Percentiles rank a stretch among this genome's conserved stretches.
Conservation (phyloP, 2,888 invertebrate genomes). For the Cosmorhoe ocellata region DNA sequence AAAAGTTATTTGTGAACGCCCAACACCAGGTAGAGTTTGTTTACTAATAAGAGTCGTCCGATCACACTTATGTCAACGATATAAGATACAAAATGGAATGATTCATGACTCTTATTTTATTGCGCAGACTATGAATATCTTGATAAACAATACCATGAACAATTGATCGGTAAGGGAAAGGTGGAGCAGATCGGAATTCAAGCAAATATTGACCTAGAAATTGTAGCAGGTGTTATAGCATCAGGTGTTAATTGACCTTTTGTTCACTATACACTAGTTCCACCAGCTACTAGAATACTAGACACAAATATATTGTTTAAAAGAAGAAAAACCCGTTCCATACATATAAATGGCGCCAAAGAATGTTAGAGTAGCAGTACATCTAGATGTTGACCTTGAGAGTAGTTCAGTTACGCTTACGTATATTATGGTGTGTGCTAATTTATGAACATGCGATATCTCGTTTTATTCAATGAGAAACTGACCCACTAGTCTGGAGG, state of each 20-base stretch:
- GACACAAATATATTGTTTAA: conserved; percentile 2
- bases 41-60: no score
- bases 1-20: no score
- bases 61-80: no score
- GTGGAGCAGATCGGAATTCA: conserved; percentile 18
- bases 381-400: conserved; percentile 48
- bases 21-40: no score
- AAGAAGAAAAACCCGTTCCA: conserved; percentile 10
- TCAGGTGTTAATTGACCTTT: conserved; percentile 21
- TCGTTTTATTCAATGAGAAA: conserved; percentile 29
- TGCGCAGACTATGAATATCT: background rate
- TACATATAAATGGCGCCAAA: conserved; percentile 11
- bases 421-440: conserved; percentile 32
- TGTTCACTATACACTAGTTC: conserved; percentile 2
- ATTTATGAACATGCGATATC: conserved; percentile 42
- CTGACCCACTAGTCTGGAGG: conserved; percentile 28
- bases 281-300: background rate
- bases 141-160: conserved; percentile 2
- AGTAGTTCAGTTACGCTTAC: conserved; percentile 37
- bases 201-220: conserved; percentile 19
- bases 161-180: conserved; percentile 3
- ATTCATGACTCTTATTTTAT: no score
- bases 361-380: conserved; percentile 34
- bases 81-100: no score
- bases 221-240: conserved; percentile 17